Evolutionary conservation across 2,888 invertebrate species (phyloP), one percentile per base, ranked within the genome.

Genomic region (Apomyelois bistriatella): DNA sequence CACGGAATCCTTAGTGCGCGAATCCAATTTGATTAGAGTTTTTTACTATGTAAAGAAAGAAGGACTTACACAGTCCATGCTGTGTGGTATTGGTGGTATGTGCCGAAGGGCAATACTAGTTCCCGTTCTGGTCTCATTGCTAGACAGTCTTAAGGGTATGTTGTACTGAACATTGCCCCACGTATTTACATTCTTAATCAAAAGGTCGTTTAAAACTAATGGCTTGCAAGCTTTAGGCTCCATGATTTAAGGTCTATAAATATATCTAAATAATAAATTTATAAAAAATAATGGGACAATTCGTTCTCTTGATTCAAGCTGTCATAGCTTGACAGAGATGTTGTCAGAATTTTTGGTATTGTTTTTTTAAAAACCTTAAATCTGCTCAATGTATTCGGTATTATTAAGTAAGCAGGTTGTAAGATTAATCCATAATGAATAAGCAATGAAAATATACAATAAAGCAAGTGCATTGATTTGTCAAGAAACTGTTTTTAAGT

Each of bases 101-200:
- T 84, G 76, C 53, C 91, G 68, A 30, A 65, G 72, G 0, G 64
- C 90, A n/a, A 90, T 84, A 42, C 68, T 82, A 0, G 81, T 74
- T 0, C 62, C 74, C 0, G 82, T 70, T 13, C 90, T 73, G 0
- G 89, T 90, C 58, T 91, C 90, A 73, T 78, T 87, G 56, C 61
- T 80, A 28, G 88, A 82, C 1, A 80, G 58, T 35, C 89, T 63
- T 54, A 90, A 53, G 0, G 89, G 90, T 1, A 89, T 81, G 48
- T 87, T 89, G 54, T 90, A 90, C 56, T 90, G 84, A 8, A 91
- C 86, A 51, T 89, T 89, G 0, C 90, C 90, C 90, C 89, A 90
- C 0, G 80, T 82, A 58, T 89, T 91, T 10, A 90, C 78, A 64
- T 89, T 90, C 48, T 83, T 70, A 48, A 90, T 74, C 9, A 89